These are phyloP conservation scores for Lomographa bimaculata DNA, from an alignment of 2,888 invertebrate species.

Conservation along the genomic window DNA sequence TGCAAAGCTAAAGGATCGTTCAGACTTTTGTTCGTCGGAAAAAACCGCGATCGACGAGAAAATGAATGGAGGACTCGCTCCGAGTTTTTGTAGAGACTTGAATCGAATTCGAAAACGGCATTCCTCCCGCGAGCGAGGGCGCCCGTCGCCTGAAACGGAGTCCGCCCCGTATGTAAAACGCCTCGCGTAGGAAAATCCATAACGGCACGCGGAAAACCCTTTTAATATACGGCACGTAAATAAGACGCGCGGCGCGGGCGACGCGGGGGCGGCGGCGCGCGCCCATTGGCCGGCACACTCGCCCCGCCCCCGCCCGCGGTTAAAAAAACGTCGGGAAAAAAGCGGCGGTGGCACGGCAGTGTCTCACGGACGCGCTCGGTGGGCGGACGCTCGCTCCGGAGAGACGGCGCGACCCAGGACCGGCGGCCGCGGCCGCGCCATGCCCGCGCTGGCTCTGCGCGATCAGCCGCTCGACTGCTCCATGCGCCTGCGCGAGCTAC, in stretches of 20 bases:
- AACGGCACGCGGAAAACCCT: conserved; percentile 83
- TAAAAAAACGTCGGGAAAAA: conserved; percentile 70
- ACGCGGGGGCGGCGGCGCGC: conserved; percentile 43
- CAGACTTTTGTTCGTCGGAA: conserved; percentile 26
- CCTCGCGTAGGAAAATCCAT: conserved; percentile 75
- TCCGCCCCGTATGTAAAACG: conserved; percentile 66
- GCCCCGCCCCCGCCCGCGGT: conserved; percentile 69
- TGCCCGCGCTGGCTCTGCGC: conserved; percentile 86
- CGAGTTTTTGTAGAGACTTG: conserved; percentile 29
- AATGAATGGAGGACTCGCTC: conserved; percentile 37
- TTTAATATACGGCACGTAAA: conserved; percentile 83
- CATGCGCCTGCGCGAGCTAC: conserved; percentile 82
- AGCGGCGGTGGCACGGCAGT: conserved; percentile 70
- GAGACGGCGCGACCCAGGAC: conserved; percentile 76
- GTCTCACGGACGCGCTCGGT: conserved; percentile 71
- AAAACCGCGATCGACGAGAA: conserved; percentile 35
- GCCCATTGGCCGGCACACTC: conserved; percentile 62
- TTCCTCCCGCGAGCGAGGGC: conserved; percentile 26
- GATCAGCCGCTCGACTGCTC: conserved; percentile 89
- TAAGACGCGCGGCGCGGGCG: conserved; percentile 52
- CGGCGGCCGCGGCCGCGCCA: conserved; percentile 83
- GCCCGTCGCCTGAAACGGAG: conserved; percentile 17
- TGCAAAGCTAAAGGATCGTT: conserved; percentile 31
- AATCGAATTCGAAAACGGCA: conserved; percentile 23
- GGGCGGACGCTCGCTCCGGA: conserved; percentile 66